A percentile compares a stretch with the other conserved stretches of the same genome.
Conservation (phyloP, 2,113 vertebrate species). For the Cacatua alba region DNA sequence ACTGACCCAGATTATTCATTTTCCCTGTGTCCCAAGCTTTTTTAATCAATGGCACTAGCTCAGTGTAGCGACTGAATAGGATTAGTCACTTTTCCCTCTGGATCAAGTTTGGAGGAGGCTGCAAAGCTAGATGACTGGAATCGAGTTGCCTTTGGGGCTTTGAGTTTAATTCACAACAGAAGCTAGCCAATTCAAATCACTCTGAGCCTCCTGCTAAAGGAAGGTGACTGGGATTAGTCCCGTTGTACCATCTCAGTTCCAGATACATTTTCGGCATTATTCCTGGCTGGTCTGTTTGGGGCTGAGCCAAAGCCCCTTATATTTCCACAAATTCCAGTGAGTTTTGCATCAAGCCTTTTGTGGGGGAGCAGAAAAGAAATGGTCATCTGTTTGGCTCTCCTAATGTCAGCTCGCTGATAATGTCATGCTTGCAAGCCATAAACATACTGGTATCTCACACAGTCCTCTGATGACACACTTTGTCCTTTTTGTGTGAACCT, state of each 20-base stretch:
- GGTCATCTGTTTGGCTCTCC: background rate
- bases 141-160: background rate
- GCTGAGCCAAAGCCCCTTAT: background rate
- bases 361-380: background rate
- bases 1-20: slow-evolving; percentile 20
- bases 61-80: slow-evolving; percentile 14
- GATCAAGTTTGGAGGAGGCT: slow-evolving; percentile 34
- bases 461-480: background rate
- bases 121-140: slow-evolving; percentile 45
- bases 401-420: background rate
- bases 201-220: background rate
- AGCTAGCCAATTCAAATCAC: slow-evolving; percentile 21
- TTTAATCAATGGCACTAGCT: slow-evolving; percentile 20
- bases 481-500: background rate
- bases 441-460: background rate
- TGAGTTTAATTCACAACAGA: slow-evolving; percentile 48
- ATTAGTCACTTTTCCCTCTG: slow-evolving; percentile 53
- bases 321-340: background rate
- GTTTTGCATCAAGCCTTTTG: background rate
- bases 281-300: background rate
- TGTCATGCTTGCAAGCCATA: background rate
- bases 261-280: slow-evolving; percentile 8
- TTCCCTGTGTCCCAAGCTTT: slow-evolving; percentile 5
- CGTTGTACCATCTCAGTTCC: slow-evolving; percentile 24
- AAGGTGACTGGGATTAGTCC: slow-evolving; percentile 23